Evolutionary conservation across 2,888 invertebrate species (phyloP), one percentile per base, ranked within the genome.

Genomic region (Xylota segnis): DNA sequence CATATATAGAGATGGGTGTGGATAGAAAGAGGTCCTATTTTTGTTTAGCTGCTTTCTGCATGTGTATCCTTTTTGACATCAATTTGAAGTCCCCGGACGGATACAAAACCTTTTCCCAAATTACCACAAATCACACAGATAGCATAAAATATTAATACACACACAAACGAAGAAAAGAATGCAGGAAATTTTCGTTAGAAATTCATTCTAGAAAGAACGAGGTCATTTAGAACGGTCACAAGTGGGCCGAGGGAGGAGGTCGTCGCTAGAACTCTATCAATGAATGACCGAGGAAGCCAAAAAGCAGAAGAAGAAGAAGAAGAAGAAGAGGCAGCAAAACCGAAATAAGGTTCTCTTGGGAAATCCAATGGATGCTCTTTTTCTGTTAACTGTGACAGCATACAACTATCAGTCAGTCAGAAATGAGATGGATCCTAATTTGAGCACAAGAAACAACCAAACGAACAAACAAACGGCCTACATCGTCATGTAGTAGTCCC

Each of bases 381-480:
- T 81, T 81, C 70, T 81, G 68, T 81, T 75, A 65, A 76, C 84
- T 81, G 75, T 81, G 81, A 81, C 81, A 84, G 79, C 79, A 84
- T 59, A 81, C 75, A 79, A 76, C 71, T 81, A 75, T 84, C 79
- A 84, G 84, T 84, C 84, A 84, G 84, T 81, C 84, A 81, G 75
- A 84, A 81, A 79, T 81, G 75, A 84, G 84, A 84, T 84, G 84
- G 75, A 84, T 84, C 84, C 84, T 84, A 84, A 84, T 84, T 81
- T 81, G 79, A 71, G 65, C 27, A 43, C 43, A 84, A 68, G 61
- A 34, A 70, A 76, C 65, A 40, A 59, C 72, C 45, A 79, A 65
- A 65, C 72, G 50, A 71, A 66, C 74, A 52, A 76, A 71, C 81
- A 84, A 71, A 65, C 75, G 75, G 75, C 81, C 70, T 66, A 84